Base-by-base conservation (phyloP, 2,797 vertebrate genomes). In the Melanotaenia parkinsoni region DNA sequence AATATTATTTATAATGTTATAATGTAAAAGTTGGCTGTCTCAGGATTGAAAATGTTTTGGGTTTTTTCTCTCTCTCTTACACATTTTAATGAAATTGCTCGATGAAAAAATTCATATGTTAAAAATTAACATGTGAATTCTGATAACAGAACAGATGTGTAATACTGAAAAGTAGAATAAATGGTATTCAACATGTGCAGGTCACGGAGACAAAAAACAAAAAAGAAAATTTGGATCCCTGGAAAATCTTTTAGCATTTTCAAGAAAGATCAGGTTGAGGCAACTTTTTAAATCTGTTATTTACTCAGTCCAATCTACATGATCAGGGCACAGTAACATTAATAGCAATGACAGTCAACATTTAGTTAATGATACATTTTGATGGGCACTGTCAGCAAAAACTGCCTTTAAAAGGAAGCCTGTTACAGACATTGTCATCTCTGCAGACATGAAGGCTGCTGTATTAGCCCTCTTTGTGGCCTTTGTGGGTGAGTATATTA, bases 401-500 rank as follows among this genome's bases (percentile, higher is more conserved):
- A 9, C 0, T 33, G 56, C 1, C 76, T 90, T 74, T 91, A 93
- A 87, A 94, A 91, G 70, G 76, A 38, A 13, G 16, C 12, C 3
- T 63, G 51, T 22, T 10, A 12, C 38, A 33, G 12, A 59, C 0
- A 0, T 2, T 74, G 67, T 77, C 68, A 83, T 86, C 79, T 66
- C 75, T 77, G 35, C 83, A 87, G 70, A 80, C 85, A 94, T 95
- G 94, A 93, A 60, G 88, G 82, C 85, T 72, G 16, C 94, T 70
- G 13, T 94, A 6, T 76, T 95, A 9, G 88, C 89, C 30, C 76
- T 95, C 7, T 67, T 86, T 58, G 66, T 94, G 68, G 91, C 92
- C 85, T 68, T 94, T 72, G 76, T 81, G 26, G 91, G 94, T 94
- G 67, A 89, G 89, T 87, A 59, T 33, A 18, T 63, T 50, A 71